Evolutionary conservation across 1,140 invertebrate genomes (phyloP), one percentile per base, ranked within the genome.

Genomic region (Acromyrmex echinatior): DNA sequence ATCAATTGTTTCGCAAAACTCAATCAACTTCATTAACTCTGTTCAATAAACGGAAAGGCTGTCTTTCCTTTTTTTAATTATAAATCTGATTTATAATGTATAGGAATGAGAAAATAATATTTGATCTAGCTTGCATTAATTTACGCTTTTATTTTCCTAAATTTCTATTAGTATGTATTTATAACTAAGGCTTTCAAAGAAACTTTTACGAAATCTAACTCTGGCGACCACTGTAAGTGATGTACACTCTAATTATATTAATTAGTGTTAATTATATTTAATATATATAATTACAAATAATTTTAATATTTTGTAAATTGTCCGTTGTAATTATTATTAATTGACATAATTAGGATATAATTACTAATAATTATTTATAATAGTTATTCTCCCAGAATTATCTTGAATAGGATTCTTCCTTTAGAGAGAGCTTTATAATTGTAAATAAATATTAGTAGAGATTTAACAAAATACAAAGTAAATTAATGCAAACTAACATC

Each of bases 91-190:
- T 56, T 2, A 9, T 39, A 35, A 21, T 5, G 45, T 4, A 39
- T 3, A 63, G 3, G 16, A 45, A 51, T 21, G 45, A 3, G 39
- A 62, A 39, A 56, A 56, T 73, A 12, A 45, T 7, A 9, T 14
- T 78, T n/a, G 18, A 31, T 65, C 18, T 31, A 49, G 28, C 18
- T 53, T 66, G 10, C 16, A 45, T 62, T n/a, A 25, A 39, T 35
- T 45, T 21, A 25, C 28, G 5, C 12, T 76, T 16, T 12, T 6
- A 35, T 21, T 49, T 18, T 28, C 18, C 18, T 65, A 62, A 18
- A 51, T n/a, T 3, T 25, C 4, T 18, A 45, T 1, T 25, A 21
- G 3, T 58, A 66, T 79, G 56, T 53, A 60, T 82, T 90, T 89
- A 68, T 49, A 21, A 35, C 12, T 65, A 18, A 49, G 25, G 5